A percentile compares a stretch with the other conserved stretches of the same genome.
phyloP scores from a whole-genome alignment of 2,113 vertebrate genomes.

The Pampusana beccarii region DNA sequence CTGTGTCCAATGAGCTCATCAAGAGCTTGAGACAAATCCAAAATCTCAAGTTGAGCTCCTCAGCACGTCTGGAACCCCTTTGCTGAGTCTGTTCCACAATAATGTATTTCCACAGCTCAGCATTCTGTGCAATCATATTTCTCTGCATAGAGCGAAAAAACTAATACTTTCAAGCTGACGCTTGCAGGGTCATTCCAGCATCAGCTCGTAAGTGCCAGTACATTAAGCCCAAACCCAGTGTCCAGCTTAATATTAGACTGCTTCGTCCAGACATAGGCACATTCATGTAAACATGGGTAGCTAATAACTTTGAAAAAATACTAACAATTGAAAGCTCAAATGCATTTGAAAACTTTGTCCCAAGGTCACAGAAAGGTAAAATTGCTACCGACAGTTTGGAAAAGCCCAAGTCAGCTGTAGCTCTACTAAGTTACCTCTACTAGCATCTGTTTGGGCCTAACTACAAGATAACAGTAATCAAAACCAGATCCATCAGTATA shows the following conservation, averaged over 20 bases:
- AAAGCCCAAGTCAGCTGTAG: not conserved
- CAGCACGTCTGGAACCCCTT: not conserved
- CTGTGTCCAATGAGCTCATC: conserved; percentile 20
- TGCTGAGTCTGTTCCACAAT: not conserved
- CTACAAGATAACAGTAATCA: not conserved
- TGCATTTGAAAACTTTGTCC: not conserved
- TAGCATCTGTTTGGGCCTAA: not conserved
- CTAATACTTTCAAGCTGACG: not conserved
- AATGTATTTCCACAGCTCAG: not conserved
- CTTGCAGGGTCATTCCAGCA: not conserved
- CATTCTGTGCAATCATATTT: not conserved
- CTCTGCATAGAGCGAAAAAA: not conserved
- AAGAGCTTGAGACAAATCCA: conserved; percentile 25
- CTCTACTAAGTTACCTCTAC: not conserved
- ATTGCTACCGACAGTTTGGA: not conserved
- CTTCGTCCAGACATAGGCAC: not conserved
- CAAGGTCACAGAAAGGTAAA: not conserved
- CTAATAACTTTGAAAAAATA: not conserved
- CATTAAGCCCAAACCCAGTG: not conserved
- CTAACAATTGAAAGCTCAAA: not conserved
- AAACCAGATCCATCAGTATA: not conserved
- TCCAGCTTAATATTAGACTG: not conserved
- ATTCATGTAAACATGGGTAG: not conserved
- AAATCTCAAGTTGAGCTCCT: not conserved
- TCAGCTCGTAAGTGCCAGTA: not conserved